Evolutionary conservation across 1,140 invertebrate species (phyloP), one percentile per base, ranked within the genome.

Genomic region (Zaprionus capensis): DNA sequence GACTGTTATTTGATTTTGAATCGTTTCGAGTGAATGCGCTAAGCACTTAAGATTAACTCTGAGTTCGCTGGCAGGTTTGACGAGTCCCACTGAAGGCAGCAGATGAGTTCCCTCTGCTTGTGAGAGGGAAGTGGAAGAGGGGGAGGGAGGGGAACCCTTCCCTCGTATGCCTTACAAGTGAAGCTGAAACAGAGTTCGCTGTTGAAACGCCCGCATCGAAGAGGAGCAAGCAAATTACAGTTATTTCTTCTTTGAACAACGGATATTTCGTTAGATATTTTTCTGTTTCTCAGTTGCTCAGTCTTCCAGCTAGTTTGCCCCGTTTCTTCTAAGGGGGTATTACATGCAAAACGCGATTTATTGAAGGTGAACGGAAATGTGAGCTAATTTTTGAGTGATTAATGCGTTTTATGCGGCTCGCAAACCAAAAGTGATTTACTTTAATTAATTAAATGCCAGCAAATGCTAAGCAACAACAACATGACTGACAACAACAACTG

Each of bases 331-430:
- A 14, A 24, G 20, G 46, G 68, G 41, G 36, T 14, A 65, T 80
- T 74, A 69, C 75, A 78, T 81, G 77, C 71, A 71, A 85, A 46
- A 85, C 87, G 76, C 78, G 83, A 88, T 88, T 87, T 76, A 88
- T 87, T 87, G 84, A 88, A 88, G 84, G 84, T 88, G 81, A 88
- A 88, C 84, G 84, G 84, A 88, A 84, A 88, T 88, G 81, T 81
- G 78, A 73, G 81, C 84, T 88, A 88, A 88, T 88, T 88, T 84
- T 71, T 72, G 70, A 80, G 81, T 88, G 84, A 88, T 88, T 88
- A 88, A 88, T 88, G 83, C 72, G 55, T 71, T 70, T 76, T 75
- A 65, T 55, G 63, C 44, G 70, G 71, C 66, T 72, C 57, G 70
- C 71, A 61, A 70, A 68, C 71, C 82, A 69, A 77, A 78, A 88